These are phyloP conservation scores for Manis pentadactyla DNA, from an alignment of 2,797 vertebrate genomes.

Conservation along the genomic window DNA sequence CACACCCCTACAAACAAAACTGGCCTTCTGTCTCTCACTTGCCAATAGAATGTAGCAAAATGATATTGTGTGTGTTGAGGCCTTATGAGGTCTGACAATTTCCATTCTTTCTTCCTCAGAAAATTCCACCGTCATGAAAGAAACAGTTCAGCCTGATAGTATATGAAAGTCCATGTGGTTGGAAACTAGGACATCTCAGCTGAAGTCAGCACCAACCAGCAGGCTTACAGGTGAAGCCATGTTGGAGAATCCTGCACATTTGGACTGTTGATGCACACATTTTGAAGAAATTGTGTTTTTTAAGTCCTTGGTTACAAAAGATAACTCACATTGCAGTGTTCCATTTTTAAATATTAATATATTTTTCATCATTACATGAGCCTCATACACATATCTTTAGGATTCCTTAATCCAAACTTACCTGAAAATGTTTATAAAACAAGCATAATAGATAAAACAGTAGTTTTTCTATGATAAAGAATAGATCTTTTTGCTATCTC, in stretches of 20 bases:
- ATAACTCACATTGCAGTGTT: neutral
- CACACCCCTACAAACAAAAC: neutral
- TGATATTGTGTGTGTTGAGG: neutral
- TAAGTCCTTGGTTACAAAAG: neutral
- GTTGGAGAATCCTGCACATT: neutral
- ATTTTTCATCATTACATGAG: neutral
- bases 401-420: neutral
- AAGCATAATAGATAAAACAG: neutral
- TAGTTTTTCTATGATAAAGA: neutral
- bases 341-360: neutral
- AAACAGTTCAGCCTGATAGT: neutral
- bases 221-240: neutral
- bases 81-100: neutral
- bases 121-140: neutral
- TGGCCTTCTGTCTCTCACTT: neutral
- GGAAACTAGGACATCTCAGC: neutral
- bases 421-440: neutral
- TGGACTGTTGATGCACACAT: neutral
- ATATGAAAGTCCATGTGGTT: neutral
- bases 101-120: neutral
- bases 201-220: neutral
- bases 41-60: neutral
- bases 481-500: neutral
- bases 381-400: neutral
- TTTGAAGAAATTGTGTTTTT: neutral